Conservation (phyloP, 2,888 invertebrate species). For the Leistus spinibarbis region DNA sequence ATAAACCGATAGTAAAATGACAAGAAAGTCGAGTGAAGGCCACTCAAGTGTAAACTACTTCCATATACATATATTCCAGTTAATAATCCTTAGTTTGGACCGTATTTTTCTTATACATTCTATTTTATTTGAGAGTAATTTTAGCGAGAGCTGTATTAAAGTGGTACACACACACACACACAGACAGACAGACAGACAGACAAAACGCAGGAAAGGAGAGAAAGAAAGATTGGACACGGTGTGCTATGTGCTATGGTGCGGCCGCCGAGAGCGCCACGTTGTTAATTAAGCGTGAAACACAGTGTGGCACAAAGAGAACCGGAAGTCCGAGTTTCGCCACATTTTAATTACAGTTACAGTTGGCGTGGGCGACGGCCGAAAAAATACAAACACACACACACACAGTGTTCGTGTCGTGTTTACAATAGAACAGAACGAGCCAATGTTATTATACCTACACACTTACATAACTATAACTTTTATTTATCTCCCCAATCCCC, state of each 20-base stretch:
- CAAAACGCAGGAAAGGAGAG: background rate
- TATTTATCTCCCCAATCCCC: background rate
- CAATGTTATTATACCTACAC: background rate
- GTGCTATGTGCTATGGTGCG: background rate
- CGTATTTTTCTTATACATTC: no score
- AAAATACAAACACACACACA: background rate
- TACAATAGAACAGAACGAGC: background rate
- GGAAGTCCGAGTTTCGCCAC: slow-evolving; percentile 40
- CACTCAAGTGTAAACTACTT: no score
- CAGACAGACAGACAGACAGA: background rate
- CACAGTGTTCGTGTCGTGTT: background rate
- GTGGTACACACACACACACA: background rate
- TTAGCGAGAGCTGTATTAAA: background rate
- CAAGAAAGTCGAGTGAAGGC: no score
- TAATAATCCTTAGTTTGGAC: no score
- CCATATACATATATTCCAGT: no score
- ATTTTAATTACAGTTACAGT: slow-evolving; percentile 38
- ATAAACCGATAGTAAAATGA: no score
- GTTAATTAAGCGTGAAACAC: slow-evolving; percentile 47
- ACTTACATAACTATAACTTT: background rate
- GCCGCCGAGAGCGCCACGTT: slow-evolving; percentile 28
- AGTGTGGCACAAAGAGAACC: slow-evolving; percentile 33
- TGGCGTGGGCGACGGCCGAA: background rate
- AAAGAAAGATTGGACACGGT: background rate
- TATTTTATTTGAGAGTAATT: no score